A percentile compares a stretch with the other conserved stretches of the same genome.
Conservation (phyloP, 2,113 vertebrate genomes). For the Notechis scutatus region DNA sequence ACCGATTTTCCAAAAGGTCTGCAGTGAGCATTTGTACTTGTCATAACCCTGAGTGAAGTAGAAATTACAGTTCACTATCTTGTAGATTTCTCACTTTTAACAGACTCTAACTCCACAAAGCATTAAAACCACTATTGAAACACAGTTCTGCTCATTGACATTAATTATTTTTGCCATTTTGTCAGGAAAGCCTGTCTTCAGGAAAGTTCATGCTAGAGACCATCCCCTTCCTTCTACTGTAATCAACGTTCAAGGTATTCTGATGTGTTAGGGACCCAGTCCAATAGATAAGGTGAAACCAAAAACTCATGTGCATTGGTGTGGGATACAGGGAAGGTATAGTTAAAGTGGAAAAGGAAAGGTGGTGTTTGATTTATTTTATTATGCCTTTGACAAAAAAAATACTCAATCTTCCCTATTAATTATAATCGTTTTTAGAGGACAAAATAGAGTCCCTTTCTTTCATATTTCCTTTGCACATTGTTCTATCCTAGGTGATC, state of each 20-base stretch:
- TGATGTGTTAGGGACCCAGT: constrained; percentile 16
- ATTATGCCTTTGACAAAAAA: background rate
- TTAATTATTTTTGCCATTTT: constrained; percentile 57
- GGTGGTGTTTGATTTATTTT: background rate
- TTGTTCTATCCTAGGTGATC: background rate
- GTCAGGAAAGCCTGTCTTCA: constrained; percentile 81
- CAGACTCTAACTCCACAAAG: background rate
- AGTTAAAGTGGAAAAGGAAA: background rate
- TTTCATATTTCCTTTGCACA: background rate
- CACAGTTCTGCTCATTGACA: constrained; percentile 49
- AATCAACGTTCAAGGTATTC: constrained; percentile 82
- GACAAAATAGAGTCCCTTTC: background rate
- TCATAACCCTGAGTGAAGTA: constrained; percentile 38
- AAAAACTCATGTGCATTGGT: background rate
- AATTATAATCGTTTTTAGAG: background rate
- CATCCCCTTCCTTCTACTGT: constrained; percentile 75
- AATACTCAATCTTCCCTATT: background rate
- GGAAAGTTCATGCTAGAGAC: constrained; percentile 85
- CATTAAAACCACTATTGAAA: background rate
- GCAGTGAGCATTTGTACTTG: background rate
- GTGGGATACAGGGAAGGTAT: background rate
- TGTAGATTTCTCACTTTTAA: constrained; percentile 8
- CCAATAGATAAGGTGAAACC: constrained; percentile 13
- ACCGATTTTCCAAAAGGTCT: background rate
- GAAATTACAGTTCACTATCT: constrained; percentile 54